These are phyloP conservation scores for Hydractinia echinata DNA, from an alignment of 30 jellyfish, hydroid and myxozoan species.

Conservation along the genomic window DNA sequence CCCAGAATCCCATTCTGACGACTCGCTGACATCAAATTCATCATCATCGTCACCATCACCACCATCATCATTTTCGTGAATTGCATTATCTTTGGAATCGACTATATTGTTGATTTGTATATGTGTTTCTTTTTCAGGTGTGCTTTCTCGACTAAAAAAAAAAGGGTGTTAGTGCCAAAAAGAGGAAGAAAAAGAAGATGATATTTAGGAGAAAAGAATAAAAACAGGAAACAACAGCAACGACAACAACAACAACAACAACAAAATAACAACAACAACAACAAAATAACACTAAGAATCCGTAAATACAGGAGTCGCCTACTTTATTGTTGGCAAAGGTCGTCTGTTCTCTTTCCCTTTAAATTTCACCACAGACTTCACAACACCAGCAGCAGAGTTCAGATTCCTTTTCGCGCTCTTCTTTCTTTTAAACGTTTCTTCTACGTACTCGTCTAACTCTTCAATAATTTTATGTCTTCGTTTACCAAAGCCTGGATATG, in stretches of 20 bases:
- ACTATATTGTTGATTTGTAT: too few relatives aligned
- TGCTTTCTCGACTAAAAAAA: too few relatives aligned
- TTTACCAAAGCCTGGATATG: constrained; percentile 14
- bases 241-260: too few relatives aligned
- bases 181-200: too few relatives aligned
- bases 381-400: not conserved
- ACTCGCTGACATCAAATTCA: not conserved
- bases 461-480: not conserved
- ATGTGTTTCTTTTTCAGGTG: too few relatives aligned
- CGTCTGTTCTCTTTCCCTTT: not conserved
- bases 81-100: not conserved
- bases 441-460: not conserved
- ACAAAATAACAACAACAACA: not conserved
- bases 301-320: not conserved
- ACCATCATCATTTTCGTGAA: not conserved
- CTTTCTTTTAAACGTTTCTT: not conserved
- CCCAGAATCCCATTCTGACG: constrained; percentile 21
- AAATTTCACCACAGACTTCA: not conserved
- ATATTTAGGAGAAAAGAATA: too few relatives aligned
- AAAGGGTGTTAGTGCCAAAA: too few relatives aligned
- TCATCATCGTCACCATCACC: constrained; percentile 1
- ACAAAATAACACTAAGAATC: not conserved
- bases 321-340: not conserved
- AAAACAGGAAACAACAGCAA: too few relatives aligned
- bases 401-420: not conserved